A percentile compares a stretch with the other conserved stretches of the same genome.
Evolutionary conservation across 1,140 invertebrate species (phyloP).

Genomic region (Tetramorium parvispinum): DNA sequence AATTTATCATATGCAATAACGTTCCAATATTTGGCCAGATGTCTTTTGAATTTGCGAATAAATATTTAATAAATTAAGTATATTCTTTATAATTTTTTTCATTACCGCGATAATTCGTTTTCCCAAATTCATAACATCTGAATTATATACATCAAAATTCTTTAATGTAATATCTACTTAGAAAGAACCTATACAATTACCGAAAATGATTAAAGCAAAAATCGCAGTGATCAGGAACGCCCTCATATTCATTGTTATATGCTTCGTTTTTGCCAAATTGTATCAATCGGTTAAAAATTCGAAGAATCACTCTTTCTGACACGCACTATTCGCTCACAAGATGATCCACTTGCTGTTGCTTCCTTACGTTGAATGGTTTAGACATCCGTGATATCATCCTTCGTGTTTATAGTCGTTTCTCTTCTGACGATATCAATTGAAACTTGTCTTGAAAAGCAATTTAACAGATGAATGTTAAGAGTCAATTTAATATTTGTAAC

Average conservation of each 20-base stretch:
- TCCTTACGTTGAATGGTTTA: conserved; percentile 18
- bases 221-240: conserved; percentile 70
- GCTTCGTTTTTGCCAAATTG: neutral
- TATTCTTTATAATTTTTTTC: neutral
- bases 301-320: neutral
- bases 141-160: neutral
- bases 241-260: conserved; percentile 67
- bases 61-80: neutral
- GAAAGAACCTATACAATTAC: conserved; percentile 63
- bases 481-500: neutral
- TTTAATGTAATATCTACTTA: neutral
- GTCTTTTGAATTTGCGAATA: neutral
- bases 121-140: neutral
- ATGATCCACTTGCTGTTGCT: conserved; percentile 38
- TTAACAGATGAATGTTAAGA: neutral
- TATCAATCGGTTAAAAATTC: neutral
- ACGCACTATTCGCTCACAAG: conserved; percentile 26
- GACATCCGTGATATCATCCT: conserved; percentile 31
- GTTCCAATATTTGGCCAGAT: neutral
- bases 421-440: conserved; percentile 77
- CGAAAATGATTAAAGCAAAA: conserved; percentile 72
- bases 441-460: neutral
- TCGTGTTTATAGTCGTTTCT: neutral
- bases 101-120: neutral
- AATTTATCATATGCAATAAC: neutral